A percentile compares a stretch with the other conserved stretches of the same genome.
Evolutionary conservation across 1,140 invertebrate genomes (phyloP).

Genomic region (Philotrypesis tridentata): DNA sequence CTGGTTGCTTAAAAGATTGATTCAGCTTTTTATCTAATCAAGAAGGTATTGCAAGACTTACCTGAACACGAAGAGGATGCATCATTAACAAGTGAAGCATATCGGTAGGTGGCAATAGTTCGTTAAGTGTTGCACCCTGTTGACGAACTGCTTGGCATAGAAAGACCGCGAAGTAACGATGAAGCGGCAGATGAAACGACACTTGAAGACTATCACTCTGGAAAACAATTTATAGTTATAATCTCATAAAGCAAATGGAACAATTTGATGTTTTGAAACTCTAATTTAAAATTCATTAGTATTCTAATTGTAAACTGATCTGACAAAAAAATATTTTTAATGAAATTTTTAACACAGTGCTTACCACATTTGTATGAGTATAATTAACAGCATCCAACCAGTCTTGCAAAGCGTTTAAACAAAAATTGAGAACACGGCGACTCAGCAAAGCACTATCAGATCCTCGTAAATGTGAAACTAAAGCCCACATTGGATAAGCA

Average conservation of each 20-base stretch:
- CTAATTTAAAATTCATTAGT: too few relatives aligned
- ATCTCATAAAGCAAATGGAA: constrained; percentile 20
- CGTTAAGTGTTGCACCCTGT: constrained; percentile 84
- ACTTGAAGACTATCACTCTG: constrained; percentile 88
- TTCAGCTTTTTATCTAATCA: neutral
- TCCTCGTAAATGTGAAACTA: constrained; percentile 90
- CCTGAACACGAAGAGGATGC: constrained; percentile 94
- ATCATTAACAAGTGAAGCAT: constrained; percentile 86
- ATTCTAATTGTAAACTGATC: neutral
- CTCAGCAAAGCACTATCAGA: constrained; percentile 82
- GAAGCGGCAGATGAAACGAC: constrained; percentile 96
- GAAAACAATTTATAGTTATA: constrained; percentile 49
- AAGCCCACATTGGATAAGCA: constrained; percentile 97
- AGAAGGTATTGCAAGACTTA: constrained; percentile 65
- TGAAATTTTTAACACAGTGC: constrained; percentile 49
- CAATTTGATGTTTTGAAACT: neutral
- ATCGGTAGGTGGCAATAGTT: constrained; percentile 86
- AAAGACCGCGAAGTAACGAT: constrained; percentile 95
- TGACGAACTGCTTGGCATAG: constrained; percentile 90
- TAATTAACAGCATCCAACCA: constrained; percentile 91
- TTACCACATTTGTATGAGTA: constrained; percentile 80
- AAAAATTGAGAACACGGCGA: constrained; percentile 82
- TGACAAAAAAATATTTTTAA: too few relatives aligned
- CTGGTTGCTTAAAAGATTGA: neutral
- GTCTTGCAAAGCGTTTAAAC: constrained; percentile 84